Percentiles rank a stretch among this genome's conserved stretches.
Evolutionary conservation across 2,888 invertebrate species (phyloP).

Genomic region (Rhodophaea formosa): DNA sequence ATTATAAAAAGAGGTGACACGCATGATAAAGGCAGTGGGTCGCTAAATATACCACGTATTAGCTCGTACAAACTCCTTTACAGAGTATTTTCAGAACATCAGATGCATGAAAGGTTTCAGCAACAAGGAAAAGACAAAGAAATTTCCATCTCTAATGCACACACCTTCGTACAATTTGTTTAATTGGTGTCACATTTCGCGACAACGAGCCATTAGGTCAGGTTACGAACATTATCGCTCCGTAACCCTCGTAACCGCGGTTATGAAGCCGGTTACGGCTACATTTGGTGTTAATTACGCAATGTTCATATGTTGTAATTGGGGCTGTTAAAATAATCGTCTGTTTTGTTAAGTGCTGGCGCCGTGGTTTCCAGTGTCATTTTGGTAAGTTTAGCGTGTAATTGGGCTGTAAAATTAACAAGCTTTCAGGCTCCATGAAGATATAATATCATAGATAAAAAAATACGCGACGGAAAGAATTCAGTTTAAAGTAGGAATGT

Average conservation of each 20-base stretch:
- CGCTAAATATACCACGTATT: too few species aligned
- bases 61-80: too few species aligned
- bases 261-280: conserved; percentile 15
- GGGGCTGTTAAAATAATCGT: conserved; percentile 11
- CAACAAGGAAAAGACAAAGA: background rate
- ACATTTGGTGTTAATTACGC: conserved; percentile 17
- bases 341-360: conserved; percentile 4
- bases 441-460: too few species aligned
- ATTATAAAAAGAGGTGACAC: too few species aligned
- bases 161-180: conserved; percentile 15
- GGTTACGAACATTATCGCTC: conserved; percentile 20
- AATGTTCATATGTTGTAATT: conserved; percentile 15
- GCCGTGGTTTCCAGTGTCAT: conserved; percentile 7
- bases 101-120: background rate
- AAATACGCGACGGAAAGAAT: too few species aligned
- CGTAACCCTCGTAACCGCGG: conserved; percentile 16
- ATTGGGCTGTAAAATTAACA: too few species aligned
- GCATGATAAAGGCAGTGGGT: too few species aligned
- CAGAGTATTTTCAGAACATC: too few species aligned
- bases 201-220: conserved; percentile 19
- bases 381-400: conserved; percentile 1
- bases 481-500: too few species aligned
- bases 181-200: conserved; percentile 21
- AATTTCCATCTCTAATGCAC: background rate
- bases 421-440: too few species aligned